Percentiles rank a stretch among this genome's conserved stretches.
Conservation (phyloP, 35 echinoderm and acorn worm species). For the Hemicentrotus pulcherrimus region DNA sequence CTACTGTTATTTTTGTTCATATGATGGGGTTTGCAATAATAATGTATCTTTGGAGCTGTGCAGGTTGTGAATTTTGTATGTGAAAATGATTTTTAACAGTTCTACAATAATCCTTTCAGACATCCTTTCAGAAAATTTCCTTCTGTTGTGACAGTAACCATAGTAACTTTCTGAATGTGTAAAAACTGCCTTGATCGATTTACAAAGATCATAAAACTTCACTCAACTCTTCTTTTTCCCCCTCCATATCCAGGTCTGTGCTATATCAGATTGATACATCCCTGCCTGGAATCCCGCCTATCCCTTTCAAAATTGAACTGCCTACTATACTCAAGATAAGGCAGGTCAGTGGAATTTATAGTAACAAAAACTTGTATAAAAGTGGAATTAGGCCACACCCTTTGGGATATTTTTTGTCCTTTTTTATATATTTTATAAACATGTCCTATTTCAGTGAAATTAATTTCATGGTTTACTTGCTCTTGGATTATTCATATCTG, state of each 20-base stretch:
- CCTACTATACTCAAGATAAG: conserved; percentile 91
- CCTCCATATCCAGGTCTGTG: conserved; percentile 79
- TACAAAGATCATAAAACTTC: neutral
- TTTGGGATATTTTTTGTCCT: neutral
- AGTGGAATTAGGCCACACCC: neutral
- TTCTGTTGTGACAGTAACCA: neutral
- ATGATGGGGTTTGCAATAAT: no score
- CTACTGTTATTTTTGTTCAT: no score
- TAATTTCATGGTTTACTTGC: no score
- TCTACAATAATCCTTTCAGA: neutral
- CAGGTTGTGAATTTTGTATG: no score
- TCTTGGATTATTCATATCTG: neutral
- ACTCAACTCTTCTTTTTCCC: neutral
- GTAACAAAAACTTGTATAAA: no score
- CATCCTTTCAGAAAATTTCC: neutral
- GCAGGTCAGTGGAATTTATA: conserved; percentile 61
- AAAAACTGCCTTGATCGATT: neutral
- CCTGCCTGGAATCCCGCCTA: conserved; percentile 69
- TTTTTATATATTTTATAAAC: neutral
- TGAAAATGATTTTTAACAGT: no score
- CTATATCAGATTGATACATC: conserved; percentile 90
- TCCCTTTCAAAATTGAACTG: conserved; percentile 74
- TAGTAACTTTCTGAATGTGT: neutral
- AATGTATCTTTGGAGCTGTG: no score
- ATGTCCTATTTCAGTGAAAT: neutral